Percentiles rank a stretch among this genome's conserved stretches.
Evolutionary conservation across 2,113 vertebrate species (phyloP).

Genomic region (Entelurus aequoreus): DNA sequence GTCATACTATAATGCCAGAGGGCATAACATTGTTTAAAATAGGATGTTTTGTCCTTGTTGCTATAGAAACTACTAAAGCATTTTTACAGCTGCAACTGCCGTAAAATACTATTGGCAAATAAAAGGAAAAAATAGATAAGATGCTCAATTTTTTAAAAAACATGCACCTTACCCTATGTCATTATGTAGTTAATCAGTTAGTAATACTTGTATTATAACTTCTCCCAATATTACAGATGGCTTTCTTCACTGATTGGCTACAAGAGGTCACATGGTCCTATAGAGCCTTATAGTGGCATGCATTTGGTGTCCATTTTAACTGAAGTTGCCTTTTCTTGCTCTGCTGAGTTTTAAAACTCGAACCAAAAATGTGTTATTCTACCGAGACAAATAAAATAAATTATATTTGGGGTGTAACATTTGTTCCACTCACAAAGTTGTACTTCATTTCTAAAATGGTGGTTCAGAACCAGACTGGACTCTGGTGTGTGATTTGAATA

Average conservation of each 20-base stretch:
- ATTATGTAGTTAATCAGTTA: neutral
- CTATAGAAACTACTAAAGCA: constrained; percentile 29
- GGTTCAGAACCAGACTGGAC: constrained; percentile 51
- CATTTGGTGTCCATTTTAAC: neutral
- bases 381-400: constrained; percentile 12
- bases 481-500: constrained; percentile 37
- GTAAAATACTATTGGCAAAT: constrained; percentile 27
- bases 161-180: too few relatives aligned
- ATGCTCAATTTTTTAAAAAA: constrained; percentile 22
- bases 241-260: neutral
- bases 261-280: neutral
- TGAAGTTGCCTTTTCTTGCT: neutral
- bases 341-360: constrained; percentile 17
- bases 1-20: neutral
- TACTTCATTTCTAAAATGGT: constrained; percentile 63
- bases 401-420: neutral
- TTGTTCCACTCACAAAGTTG: constrained; percentile 59
- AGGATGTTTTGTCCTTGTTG: constrained; percentile 18
- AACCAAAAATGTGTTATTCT: constrained; percentile 49
- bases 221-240: neutral
- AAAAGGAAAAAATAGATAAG: constrained; percentile 38
- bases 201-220: neutral
- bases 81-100: constrained; percentile 18
- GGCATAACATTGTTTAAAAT: constrained; percentile 2
- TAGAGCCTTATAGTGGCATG: neutral